Evolutionary conservation across 2,797 vertebrate genomes (phyloP).

Genomic region (Otus scops): DNA sequence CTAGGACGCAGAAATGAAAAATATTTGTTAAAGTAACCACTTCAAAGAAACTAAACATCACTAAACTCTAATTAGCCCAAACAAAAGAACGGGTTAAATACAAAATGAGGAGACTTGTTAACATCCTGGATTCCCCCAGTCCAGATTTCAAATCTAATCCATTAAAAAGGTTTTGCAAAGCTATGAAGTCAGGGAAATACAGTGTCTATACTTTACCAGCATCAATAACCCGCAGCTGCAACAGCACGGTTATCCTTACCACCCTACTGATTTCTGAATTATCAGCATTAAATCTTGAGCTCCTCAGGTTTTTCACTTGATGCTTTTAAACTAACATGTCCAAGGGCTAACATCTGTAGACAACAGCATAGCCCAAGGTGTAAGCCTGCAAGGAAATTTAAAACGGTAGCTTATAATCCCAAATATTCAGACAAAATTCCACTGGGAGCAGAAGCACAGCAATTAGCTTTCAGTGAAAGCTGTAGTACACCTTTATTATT

Average conservation of each 20-base stretch:
- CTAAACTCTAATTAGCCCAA: neutral
- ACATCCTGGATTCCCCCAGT: neutral
- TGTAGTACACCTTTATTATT: neutral
- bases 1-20: neutral
- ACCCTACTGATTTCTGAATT: neutral
- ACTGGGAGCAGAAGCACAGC: neutral
- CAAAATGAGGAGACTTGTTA: neutral
- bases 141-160: neutral
- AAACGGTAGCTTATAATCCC: neutral
- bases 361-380: slow-evolving; percentile 1
- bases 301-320: neutral
- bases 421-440: neutral
- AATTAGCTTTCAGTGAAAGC: neutral
- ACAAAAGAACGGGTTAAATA: neutral
- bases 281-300: neutral
- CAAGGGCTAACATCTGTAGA: slow-evolving; percentile 23
- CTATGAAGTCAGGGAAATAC: neutral
- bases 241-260: neutral
- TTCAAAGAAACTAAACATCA: neutral
- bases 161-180: neutral
- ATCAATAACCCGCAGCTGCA: neutral
- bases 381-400: neutral
- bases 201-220: neutral
- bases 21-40: neutral
- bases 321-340: neutral